These are phyloP conservation scores for Microcebus lehilahytsara DNA, from an alignment of 2,113 vertebrate species.

Conservation along the genomic window DNA sequence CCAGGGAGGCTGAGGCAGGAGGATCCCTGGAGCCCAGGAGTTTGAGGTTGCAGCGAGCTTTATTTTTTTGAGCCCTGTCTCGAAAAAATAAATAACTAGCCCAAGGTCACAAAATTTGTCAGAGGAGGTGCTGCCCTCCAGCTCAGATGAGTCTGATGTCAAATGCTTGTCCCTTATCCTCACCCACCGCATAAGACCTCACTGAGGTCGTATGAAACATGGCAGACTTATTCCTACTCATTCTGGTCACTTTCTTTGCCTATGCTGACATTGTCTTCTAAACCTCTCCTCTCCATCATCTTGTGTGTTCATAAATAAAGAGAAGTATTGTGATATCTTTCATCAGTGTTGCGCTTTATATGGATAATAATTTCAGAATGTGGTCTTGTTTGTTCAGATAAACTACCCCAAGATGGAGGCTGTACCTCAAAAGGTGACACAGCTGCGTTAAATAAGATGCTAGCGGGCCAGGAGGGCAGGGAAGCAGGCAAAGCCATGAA, in stretches of 20 bases:
- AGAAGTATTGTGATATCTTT: not conserved
- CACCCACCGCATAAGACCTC: not conserved
- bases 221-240: not conserved
- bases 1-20: too few species aligned
- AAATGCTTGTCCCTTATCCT: not conserved
- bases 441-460: not conserved
- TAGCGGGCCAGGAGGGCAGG: not conserved
- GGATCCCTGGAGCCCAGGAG: too few species aligned
- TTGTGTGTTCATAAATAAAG: not conserved
- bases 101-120: not conserved
- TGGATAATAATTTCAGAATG: not conserved
- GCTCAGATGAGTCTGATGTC: not conserved
- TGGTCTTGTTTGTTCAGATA: not conserved
- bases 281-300: not conserved
- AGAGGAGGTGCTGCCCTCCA: not conserved
- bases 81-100: not conserved
- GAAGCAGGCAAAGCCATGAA: not conserved
- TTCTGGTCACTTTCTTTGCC: not conserved
- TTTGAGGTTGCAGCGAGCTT: too few species aligned
- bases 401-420: not conserved
- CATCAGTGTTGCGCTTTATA: not conserved
- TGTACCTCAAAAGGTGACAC: not conserved
- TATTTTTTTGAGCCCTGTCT: too few species aligned
- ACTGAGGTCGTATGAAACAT: not conserved
- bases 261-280: not conserved